Base-by-base conservation (phyloP, 92 coral and sea anemone species). In the Palythoa grandis region DNA sequence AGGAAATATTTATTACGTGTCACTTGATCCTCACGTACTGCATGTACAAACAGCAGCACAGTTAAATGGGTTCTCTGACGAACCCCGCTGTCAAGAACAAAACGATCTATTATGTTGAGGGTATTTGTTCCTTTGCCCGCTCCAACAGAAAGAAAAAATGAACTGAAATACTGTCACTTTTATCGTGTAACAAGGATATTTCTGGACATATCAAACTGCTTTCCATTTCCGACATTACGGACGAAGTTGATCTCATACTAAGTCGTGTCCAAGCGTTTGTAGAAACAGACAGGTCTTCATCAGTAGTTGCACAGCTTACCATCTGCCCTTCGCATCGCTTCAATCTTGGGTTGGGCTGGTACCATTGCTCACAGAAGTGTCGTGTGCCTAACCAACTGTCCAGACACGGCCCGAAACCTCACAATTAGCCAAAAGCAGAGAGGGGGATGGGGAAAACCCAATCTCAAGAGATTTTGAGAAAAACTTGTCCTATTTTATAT, bases 401-500 rank as follows among this genome's bases (percentile, higher is more conserved):
- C 13, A 74, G 40, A 47, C 78, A 74, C 78, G 37, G 57, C 57
- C 56, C 78, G 40, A 47, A 47, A 20, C 35, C 35, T 29, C 35
- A 29, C 35, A 29, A 29, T 29, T 29, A 1, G 35, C 35, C 35
- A 29, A 29, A 29, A 29, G 35, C 35, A 29, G 35, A 29, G 35
- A 29, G 35, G 1, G 35, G 35, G 35, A 29, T 29, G 35, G 35
- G 35, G 35, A 29, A 29, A 29, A 29, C 35, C 35, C 35, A 29
- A 29, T 29, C 35, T 29, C 24, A 48, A 43, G 78, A 4, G 37
- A 47, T 74, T 22, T 73, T 88, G 50, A 75, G 74, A 35, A 56
- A 87, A 70, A 87, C 35, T 22, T 67, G 72, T 67, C 72, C 40
- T 13, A 20, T 74, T 40, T 74, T 74, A 10, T 40, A 43, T 17